A percentile compares a stretch with the other conserved stretches of the same genome.
Conservation (phyloP, 2,113 vertebrate genomes). For the Nannobrachium achirus region DNA sequence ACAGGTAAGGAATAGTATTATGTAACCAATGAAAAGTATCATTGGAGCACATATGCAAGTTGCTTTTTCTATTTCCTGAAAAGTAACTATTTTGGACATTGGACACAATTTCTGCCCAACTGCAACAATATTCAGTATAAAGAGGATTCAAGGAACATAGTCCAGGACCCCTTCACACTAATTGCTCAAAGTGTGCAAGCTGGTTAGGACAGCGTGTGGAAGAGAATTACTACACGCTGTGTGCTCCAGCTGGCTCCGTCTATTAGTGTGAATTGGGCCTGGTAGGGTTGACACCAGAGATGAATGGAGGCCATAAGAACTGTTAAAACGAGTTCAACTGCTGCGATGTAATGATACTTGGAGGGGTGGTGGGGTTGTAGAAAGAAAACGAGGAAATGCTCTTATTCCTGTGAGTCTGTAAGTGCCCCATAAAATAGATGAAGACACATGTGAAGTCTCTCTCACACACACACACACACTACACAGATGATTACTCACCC, state of each 20-base stretch:
- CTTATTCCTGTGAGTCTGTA: constrained; percentile 11
- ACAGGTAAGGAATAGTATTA: no score
- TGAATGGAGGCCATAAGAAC: constrained; percentile 41
- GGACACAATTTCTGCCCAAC: no score
- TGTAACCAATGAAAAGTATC: no score
- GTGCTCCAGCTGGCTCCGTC: constrained; percentile 13
- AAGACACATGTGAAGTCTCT: constrained; percentile 53
- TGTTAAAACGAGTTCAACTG: constrained; percentile 46
- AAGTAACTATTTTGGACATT: no score
- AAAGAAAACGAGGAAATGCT: constrained; percentile 1
- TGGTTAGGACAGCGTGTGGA: constrained; percentile 3
- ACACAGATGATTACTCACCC: no score
- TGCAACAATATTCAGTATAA: no score
- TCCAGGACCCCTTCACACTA: not conserved
- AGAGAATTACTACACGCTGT: constrained; percentile 24
- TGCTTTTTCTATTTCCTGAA: no score
- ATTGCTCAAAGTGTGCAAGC: not conserved
- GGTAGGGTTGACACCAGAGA: constrained; percentile 24
- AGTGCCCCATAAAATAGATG: constrained; percentile 51
- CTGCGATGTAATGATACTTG: constrained; percentile 32
- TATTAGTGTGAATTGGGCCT: constrained; percentile 12
- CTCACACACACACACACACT: constrained; percentile 22
- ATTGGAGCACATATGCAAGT: no score
- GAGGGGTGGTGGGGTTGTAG: not conserved
- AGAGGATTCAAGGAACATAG: no score